These are phyloP conservation scores for Sibirionetta formosa DNA, from an alignment of 2,797 vertebrate species.

Conservation along the genomic window DNA sequence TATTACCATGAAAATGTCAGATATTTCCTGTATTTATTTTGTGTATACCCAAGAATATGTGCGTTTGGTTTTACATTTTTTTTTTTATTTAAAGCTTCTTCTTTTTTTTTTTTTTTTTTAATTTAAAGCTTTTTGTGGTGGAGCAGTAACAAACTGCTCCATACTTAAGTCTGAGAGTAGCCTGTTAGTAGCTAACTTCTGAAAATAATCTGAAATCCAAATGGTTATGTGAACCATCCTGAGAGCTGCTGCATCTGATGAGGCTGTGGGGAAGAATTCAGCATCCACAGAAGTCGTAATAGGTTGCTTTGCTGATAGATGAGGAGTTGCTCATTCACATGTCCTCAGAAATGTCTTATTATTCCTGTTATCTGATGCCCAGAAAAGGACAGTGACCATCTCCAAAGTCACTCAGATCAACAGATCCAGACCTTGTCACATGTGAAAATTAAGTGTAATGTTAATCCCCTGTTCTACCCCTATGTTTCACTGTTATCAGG, in stretches of 20 bases:
- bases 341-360: background rate
- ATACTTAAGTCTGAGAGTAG: background rate
- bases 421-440: background rate
- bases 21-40: constrained; percentile 47
- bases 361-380: background rate
- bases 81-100: background rate
- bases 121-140: background rate
- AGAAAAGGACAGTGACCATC: background rate
- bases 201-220: constrained; percentile 10
- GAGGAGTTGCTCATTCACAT: background rate
- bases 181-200: background rate
- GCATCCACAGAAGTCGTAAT: background rate
- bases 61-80: background rate
- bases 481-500: background rate
- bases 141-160: background rate
- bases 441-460: background rate
- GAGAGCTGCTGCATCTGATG: background rate
- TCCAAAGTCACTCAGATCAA: background rate
- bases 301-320: background rate
- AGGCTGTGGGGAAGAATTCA: background rate
- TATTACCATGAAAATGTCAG: background rate
- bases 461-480: background rate
- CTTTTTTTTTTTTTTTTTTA: background rate
- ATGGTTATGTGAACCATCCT: fast-evolving
- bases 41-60: background rate